These are phyloP conservation scores for Diarsia rubi DNA, from an alignment of 2,888 invertebrate species.

Conservation along the genomic window DNA sequence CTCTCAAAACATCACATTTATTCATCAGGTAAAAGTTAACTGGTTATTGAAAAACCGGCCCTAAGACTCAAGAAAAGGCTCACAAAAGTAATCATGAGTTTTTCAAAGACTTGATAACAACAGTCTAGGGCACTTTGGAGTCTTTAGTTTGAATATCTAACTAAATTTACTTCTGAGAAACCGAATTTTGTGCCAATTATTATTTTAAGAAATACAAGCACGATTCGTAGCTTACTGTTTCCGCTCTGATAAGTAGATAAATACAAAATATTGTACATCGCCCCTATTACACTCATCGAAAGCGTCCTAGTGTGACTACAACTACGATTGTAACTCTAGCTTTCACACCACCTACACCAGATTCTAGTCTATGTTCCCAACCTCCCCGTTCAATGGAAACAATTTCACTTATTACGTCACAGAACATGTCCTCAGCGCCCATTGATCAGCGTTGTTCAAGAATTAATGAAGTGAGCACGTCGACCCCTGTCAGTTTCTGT, in stretches of 20 bases:
- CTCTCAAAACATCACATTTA: too few relatives aligned
- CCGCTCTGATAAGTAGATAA: background rate
- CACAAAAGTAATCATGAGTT: too few relatives aligned
- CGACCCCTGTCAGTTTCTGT: slow-evolving; percentile 87
- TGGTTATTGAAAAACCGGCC: too few relatives aligned
- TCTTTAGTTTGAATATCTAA: too few relatives aligned
- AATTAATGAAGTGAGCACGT: slow-evolving; percentile 90
- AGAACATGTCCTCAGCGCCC: slow-evolving; percentile 69
- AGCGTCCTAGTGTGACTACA: background rate
- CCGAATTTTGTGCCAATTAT: background rate
- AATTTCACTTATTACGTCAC: slow-evolving; percentile 67
- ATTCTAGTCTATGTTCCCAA: background rate
- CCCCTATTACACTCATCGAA: background rate
- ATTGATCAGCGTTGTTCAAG: slow-evolving; percentile 86
- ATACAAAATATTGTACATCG: background rate
- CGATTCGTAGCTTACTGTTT: background rate
- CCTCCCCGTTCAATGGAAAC: slow-evolving; percentile 33
- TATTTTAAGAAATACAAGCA: background rate
- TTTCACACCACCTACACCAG: slow-evolving; percentile 2
- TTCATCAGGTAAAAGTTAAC: too few relatives aligned
- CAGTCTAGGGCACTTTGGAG: background rate
- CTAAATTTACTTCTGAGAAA: background rate
- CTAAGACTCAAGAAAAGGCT: too few relatives aligned
- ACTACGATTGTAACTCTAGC: background rate
- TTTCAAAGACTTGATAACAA: background rate